phyloP scores from a whole-genome alignment of 2,888 invertebrate genomes.

The Omphaloscelis lunosa region DNA sequence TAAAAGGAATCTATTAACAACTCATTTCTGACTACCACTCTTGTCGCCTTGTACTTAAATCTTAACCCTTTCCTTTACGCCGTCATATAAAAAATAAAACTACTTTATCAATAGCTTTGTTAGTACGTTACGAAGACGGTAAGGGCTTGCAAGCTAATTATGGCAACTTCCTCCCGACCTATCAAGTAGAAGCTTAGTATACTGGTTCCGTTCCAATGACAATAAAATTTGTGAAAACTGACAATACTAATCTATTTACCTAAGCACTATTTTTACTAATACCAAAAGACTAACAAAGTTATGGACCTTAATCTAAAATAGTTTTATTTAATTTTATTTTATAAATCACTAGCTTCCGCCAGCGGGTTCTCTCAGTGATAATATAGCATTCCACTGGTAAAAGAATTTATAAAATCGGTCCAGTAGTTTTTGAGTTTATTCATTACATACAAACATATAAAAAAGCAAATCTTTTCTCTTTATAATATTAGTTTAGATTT shows the following conservation, averaged over 20 bases:
- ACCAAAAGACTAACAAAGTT: no score
- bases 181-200: background rate
- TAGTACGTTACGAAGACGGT: background rate
- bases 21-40: conserved; percentile 26
- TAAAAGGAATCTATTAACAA: conserved; percentile 45
- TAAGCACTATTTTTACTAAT: no score
- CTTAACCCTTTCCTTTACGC: conserved; percentile 15
- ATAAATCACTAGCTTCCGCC: no score
- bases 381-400: no score
- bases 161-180: background rate
- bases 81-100: conserved; percentile 23
- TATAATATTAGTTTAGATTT: background rate
- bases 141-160: background rate
- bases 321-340: no score
- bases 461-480: no score
- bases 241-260: no score
- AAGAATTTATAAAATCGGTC: no score
- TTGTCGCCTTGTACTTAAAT: conserved; percentile 9
- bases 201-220: background rate
- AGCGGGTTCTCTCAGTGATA: no score
- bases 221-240: background rate
- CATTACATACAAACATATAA: no score
- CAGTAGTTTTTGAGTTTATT: no score
- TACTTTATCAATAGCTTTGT: background rate
- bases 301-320: no score